Percentiles rank a stretch among this genome's conserved stretches.
phyloP scores from a whole-genome alignment of 2,113 vertebrate species.

The Phalacrocorax brasilianus region DNA sequence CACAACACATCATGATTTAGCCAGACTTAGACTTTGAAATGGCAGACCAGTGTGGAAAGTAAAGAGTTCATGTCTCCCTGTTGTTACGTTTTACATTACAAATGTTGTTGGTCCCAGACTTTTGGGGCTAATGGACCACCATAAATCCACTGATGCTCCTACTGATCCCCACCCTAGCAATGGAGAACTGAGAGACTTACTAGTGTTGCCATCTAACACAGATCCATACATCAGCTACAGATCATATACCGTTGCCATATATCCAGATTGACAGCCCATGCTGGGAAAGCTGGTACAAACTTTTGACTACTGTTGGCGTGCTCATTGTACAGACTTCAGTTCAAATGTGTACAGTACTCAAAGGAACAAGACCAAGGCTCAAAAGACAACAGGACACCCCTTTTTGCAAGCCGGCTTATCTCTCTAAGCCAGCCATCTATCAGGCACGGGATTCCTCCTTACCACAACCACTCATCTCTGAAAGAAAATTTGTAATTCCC shows the following conservation, averaged over 20 bases:
- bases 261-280: slow-evolving; percentile 47
- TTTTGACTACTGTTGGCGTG: slow-evolving; percentile 33
- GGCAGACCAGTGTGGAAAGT: neutral
- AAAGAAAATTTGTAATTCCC: slow-evolving; percentile 36
- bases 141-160: neutral
- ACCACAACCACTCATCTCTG: neutral
- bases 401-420: neutral
- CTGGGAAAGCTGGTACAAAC: slow-evolving; percentile 41
- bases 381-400: neutral
- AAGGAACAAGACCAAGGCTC: neutral
- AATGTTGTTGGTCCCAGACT: neutral
- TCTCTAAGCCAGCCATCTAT: slow-evolving; percentile 13
- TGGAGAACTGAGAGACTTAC: neutral
- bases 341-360: neutral
- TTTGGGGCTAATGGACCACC: neutral
- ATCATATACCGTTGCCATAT: slow-evolving; percentile 16
- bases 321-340: slow-evolving; percentile 15
- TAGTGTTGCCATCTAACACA: neutral
- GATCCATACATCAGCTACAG: slow-evolving; percentile 3
- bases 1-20: neutral
- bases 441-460: neutral
- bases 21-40: neutral
- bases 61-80: neutral
- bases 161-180: neutral
- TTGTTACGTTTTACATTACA: neutral